Evolutionary conservation across 2,797 vertebrate species (phyloP).

Genomic region (Tragelaphus oryx): DNA sequence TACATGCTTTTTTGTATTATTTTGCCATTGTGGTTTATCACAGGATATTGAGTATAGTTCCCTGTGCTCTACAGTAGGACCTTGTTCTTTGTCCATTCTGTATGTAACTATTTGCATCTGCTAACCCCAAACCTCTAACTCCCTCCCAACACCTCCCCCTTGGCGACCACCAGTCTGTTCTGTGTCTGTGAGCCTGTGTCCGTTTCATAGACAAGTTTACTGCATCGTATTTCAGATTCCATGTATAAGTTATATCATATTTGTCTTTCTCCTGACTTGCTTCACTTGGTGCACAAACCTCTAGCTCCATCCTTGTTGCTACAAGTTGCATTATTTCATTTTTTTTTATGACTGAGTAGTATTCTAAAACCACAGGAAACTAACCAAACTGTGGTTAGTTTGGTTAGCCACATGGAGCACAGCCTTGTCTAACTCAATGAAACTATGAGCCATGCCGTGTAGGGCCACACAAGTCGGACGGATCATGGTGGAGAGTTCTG

Average conservation of each 20-base stretch:
- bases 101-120: neutral
- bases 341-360: neutral
- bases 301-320: neutral
- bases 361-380: neutral
- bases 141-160: neutral
- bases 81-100: neutral
- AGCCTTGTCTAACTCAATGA: neutral
- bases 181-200: neutral
- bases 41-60: neutral
- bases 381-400: neutral
- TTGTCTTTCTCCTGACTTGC: neutral
- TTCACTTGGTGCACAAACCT: neutral
- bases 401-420: neutral
- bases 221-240: neutral
- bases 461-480: fast-evolving
- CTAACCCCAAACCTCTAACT: too few relatives aligned
- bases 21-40: neutral
- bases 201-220: neutral
- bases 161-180: neutral
- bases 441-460: neutral
- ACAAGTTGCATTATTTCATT: neutral
- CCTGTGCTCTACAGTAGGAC: neutral
- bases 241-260: neutral
- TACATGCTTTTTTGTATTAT: neutral
- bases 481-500: neutral